A percentile compares a stretch with the other conserved stretches of the same genome.
phyloP scores from a whole-genome alignment of 1,140 invertebrate genomes.

The Halictus rubicundus region DNA sequence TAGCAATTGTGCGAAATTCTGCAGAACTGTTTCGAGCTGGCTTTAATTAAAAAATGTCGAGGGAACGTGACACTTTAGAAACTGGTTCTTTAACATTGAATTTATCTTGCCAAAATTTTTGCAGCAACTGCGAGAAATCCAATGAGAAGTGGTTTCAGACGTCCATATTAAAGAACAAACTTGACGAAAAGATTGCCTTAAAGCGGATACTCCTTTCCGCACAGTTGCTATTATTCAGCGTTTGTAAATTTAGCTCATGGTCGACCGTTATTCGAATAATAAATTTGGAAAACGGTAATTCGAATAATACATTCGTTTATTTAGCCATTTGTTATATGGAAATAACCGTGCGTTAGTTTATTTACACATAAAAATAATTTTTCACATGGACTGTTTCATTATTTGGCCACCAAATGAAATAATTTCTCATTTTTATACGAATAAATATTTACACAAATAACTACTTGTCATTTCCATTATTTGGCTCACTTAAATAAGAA shows the following conservation, averaged over 20 bases:
- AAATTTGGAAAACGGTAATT: no score
- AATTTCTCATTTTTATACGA: no score
- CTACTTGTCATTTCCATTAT: no score
- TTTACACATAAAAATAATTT: no score
- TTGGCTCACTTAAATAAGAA: no score
- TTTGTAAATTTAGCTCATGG: not conserved
- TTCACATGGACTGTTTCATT: no score
- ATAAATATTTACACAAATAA: no score
- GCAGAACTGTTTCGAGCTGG: not conserved
- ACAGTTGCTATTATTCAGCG: not conserved
- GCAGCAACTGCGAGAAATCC: not conserved
- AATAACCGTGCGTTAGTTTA: no score
- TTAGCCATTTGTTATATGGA: no score
- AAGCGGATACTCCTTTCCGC: constrained; percentile 16
- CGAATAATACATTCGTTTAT: no score
- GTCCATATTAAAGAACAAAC: not conserved
- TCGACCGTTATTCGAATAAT: no score
- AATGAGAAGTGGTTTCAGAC: not conserved
- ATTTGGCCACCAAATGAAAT: no score
- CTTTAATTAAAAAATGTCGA: not conserved
- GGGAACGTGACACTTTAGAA: not conserved
- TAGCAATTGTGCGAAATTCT: not conserved
- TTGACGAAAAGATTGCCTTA: constrained; percentile 28
- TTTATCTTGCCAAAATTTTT: not conserved
- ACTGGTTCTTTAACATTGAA: not conserved